These are phyloP conservation scores for Stigmatopora argus DNA, from an alignment of 2,113 vertebrate genomes.

Conservation along the genomic window DNA sequence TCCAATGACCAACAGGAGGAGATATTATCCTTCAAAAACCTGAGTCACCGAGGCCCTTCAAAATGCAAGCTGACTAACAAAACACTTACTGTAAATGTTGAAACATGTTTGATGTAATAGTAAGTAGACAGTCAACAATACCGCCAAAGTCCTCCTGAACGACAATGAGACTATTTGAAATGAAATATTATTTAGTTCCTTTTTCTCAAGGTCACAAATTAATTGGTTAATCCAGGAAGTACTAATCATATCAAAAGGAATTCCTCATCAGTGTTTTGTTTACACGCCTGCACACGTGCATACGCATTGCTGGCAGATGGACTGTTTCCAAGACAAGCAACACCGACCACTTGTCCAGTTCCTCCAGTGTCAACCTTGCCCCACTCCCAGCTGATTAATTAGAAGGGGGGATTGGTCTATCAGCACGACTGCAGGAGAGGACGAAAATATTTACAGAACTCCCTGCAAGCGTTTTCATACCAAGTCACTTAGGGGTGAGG, in stretches of 20 bases:
- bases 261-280: background rate
- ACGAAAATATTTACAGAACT: conserved; percentile 69
- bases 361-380: conserved; percentile 37
- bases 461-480: conserved; percentile 64
- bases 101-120: background rate
- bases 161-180: background rate
- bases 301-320: conserved; percentile 29
- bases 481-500: conserved; percentile 34
- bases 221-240: background rate
- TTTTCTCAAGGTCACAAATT: background rate
- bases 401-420: conserved; percentile 55
- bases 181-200: background rate
- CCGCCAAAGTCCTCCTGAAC: background rate
- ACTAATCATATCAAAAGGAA: background rate
- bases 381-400: conserved; percentile 60
- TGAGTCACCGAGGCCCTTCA: background rate
- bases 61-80: background rate
- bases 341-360: conserved; percentile 37
- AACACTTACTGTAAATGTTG: background rate
- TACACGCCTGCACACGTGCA: background rate
- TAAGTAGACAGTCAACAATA: background rate
- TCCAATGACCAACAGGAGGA: background rate
- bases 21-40: background rate
- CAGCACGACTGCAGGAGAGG: conserved; percentile 49
- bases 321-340: conserved; percentile 50